Percentiles rank a stretch among this genome's conserved stretches.
Evolutionary conservation across 2,888 invertebrate species (phyloP).

Genomic region (Ceratothoa steindachneri): DNA sequence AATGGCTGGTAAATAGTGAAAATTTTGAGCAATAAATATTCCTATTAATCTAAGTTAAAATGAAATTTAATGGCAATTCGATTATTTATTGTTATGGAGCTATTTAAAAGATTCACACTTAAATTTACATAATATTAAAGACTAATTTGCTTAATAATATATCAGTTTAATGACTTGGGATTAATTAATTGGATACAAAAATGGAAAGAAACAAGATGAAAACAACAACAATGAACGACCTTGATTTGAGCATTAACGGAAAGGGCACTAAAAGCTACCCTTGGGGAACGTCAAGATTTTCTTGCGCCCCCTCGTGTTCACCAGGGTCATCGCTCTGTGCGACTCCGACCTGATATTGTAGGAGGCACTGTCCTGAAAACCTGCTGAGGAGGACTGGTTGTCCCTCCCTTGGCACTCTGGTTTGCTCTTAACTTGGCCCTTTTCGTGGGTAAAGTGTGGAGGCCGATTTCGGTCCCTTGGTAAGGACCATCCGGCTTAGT

Average conservation of each 20-base stretch:
- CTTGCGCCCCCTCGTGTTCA: not conserved
- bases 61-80: too few species aligned
- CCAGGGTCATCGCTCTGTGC: not conserved
- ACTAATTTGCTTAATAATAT: not conserved
- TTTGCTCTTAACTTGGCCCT: too few species aligned
- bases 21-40: not conserved
- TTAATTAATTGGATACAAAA: not conserved
- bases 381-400: not conserved
- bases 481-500: not conserved
- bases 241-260: not conserved
- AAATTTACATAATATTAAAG: not conserved
- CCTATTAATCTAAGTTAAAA: too few species aligned
- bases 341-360: not conserved
- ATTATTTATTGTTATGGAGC: too few species aligned
- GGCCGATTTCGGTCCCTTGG: not conserved
- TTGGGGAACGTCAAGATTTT: not conserved
- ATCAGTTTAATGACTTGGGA: not conserved
- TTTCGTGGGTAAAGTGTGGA: not conserved
- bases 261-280: not conserved
- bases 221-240: not conserved
- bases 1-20: not conserved
- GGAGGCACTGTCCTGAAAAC: not conserved
- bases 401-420: not conserved
- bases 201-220: not conserved
- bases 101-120: too few species aligned